Conservation (phyloP, 2,113 vertebrate species). For the Serilophus lunatus region DNA sequence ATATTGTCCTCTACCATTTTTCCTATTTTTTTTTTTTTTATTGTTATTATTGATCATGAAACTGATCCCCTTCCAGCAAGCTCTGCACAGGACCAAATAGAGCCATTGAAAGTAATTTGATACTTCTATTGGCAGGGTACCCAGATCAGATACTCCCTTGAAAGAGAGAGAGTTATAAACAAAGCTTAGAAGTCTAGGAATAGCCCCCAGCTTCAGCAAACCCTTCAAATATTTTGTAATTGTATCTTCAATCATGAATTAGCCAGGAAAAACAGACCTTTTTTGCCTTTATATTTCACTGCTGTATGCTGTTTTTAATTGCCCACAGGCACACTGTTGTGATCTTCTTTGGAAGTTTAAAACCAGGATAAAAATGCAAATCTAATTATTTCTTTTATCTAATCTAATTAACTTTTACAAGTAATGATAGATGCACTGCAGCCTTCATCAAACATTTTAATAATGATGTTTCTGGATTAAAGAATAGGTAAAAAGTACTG, state of each 20-base stretch:
- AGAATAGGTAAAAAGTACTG: slow-evolving; percentile 72
- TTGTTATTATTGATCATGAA: slow-evolving; percentile 79
- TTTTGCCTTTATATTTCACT: slow-evolving; percentile 70
- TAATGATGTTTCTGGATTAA: slow-evolving; percentile 74
- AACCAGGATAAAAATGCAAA: slow-evolving; percentile 80
- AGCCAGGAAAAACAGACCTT: slow-evolving; percentile 70
- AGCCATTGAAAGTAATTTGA: slow-evolving; percentile 76
- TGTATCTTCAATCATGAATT: slow-evolving; percentile 77
- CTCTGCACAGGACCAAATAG: slow-evolving; percentile 78
- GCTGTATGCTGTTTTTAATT: slow-evolving; percentile 73
- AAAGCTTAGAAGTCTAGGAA: slow-evolving; percentile 78
- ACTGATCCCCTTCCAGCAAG: slow-evolving; percentile 76
- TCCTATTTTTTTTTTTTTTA: background rate
- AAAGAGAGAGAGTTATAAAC: slow-evolving; percentile 71
- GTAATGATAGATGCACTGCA: slow-evolving; percentile 73
- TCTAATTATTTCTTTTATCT: slow-evolving; percentile 82
- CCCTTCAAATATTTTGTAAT: slow-evolving; percentile 81
- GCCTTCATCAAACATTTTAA: slow-evolving; percentile 74
- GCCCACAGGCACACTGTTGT: slow-evolving; percentile 73
- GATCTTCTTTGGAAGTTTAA: slow-evolving; percentile 76
- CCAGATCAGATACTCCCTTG: slow-evolving; percentile 71
- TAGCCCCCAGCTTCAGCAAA: slow-evolving; percentile 79
- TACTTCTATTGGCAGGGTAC: slow-evolving; percentile 70
- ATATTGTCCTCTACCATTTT: background rate
- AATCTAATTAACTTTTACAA: slow-evolving; percentile 79